Percentiles rank a stretch among this genome's conserved stretches.
These are phyloP conservation scores for Machimus atricapillus DNA, from an alignment of 2,888 invertebrate species.

Conservation along the genomic window DNA sequence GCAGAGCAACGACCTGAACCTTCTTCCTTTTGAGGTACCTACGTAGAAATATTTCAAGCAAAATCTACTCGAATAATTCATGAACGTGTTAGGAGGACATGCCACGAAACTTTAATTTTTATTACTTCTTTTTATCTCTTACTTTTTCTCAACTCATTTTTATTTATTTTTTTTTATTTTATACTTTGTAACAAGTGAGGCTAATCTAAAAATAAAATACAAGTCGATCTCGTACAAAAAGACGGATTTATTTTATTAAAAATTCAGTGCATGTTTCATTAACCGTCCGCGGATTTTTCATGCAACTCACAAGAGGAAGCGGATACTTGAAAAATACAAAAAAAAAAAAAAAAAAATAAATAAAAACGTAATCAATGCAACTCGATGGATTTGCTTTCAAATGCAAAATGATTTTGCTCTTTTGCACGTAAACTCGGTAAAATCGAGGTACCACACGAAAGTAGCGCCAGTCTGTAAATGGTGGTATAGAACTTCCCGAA, in stretches of 20 bases:
- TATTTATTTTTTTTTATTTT: too few relatives aligned
- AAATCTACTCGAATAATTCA: neutral
- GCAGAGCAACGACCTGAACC: neutral
- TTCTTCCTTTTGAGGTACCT: neutral
- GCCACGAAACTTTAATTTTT: neutral
- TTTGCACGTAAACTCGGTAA: neutral
- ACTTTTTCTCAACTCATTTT: too few relatives aligned
- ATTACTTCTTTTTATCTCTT: neutral
- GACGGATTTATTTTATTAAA: neutral
- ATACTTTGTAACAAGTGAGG: neutral
- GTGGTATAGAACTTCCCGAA: too few relatives aligned
- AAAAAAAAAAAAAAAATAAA: too few relatives aligned
- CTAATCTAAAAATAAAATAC: too few relatives aligned
- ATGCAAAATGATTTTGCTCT: neutral
- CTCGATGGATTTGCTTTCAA: neutral
- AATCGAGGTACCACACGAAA: neutral
- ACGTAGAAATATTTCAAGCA: neutral
- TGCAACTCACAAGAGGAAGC: neutral
- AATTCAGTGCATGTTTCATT: neutral
- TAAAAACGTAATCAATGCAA: neutral
- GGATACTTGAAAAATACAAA: neutral
- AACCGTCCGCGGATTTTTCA: neutral
- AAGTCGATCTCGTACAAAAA: too few relatives aligned
- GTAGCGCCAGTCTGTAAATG: neutral
- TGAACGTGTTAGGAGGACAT: neutral